Percentiles rank a stretch among this genome's conserved stretches.
Conservation (phyloP, 1,140 invertebrate genomes). For the Dendrolimus kikuchii region DNA sequence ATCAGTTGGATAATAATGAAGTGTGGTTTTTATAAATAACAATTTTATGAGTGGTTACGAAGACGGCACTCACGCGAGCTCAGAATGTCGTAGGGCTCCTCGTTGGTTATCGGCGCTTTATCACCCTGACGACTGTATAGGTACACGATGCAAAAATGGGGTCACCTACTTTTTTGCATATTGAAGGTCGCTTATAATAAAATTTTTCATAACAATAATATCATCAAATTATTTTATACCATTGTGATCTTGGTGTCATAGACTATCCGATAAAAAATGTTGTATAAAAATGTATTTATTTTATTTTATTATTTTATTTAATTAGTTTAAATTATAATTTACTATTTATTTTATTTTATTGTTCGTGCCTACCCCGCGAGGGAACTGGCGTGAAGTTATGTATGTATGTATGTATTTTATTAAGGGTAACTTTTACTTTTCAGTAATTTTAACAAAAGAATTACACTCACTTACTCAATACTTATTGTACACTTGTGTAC, state of each 20-base stretch:
- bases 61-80: constrained; percentile 5
- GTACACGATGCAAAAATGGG: constrained; percentile 40
- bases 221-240: constrained; percentile 36
- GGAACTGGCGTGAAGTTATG: too few relatives aligned
- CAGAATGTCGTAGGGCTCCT: constrained; percentile 23
- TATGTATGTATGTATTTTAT: too few relatives aligned
- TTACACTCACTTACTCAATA: background rate
- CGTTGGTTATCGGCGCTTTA: constrained; percentile 39
- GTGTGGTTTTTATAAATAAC: background rate
- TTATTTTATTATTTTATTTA: too few relatives aligned
- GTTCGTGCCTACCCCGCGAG: too few relatives aligned
- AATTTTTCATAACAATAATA: constrained; percentile 37
- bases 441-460: too few relatives aligned
- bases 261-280: constrained; percentile 31
- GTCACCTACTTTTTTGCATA: constrained; percentile 56
- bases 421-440: too few relatives aligned
- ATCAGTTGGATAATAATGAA: too few relatives aligned
- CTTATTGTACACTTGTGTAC: background rate
- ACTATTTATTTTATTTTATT: too few relatives aligned
- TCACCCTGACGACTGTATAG: constrained; percentile 28
- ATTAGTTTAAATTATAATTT: too few relatives aligned
- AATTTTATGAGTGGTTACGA: background rate
- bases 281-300: background rate
- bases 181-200: constrained; percentile 52
- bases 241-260: constrained; percentile 41